Evolutionary conservation across 2,113 vertebrate species (phyloP), one percentile per base, ranked within the genome.

Genomic region (Sinocyclocheilus anshuiensis): DNA sequence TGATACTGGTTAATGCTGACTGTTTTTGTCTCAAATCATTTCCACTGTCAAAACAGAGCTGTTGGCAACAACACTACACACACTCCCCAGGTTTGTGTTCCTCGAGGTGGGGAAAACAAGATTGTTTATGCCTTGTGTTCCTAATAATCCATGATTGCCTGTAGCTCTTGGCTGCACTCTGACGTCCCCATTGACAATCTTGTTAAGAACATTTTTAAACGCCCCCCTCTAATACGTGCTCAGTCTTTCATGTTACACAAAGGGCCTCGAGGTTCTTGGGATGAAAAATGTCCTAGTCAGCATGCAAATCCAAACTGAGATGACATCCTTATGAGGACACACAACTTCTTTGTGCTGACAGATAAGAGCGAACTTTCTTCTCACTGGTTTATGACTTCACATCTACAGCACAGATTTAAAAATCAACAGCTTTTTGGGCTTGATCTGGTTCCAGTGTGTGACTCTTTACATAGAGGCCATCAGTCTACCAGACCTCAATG

Each of bases 171-270:
- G 75, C 65, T 78, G 18, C 57, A 48, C 72, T 83, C 61, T 48
- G 42, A 74, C 33, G 8, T 87, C 16, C 67, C 74, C 53, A 81
- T 80, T 77, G 81, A 83, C 33, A 69, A 87, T 82, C 81, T 77
- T 77, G 74, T 87, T 84, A 77, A 65, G 57, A 83, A 77, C 8
- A 59, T 87, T 78, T 77, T 57, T 12, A 77, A 87, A 77, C 22
- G 26, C 53, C 16, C 13, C 29, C 55, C 42, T 16, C 81, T 86
- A 81, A 88, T 88, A 78, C 65, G 45, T 10, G 55, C 74, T 77
- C 39, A 59, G 59, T 71, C 84, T 83, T 86, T 86, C 42, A 88
- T 65, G 67, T 84, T 86, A 29, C 81, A 79, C 53, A 18, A 55
- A 9, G 8, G 33, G 55, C 74, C 77, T 33, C 26, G 2, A 86